Evolutionary conservation across 2,113 vertebrate species (phyloP), one percentile per base, ranked within the genome.

Genomic region (Nannospalax galili): DNA sequence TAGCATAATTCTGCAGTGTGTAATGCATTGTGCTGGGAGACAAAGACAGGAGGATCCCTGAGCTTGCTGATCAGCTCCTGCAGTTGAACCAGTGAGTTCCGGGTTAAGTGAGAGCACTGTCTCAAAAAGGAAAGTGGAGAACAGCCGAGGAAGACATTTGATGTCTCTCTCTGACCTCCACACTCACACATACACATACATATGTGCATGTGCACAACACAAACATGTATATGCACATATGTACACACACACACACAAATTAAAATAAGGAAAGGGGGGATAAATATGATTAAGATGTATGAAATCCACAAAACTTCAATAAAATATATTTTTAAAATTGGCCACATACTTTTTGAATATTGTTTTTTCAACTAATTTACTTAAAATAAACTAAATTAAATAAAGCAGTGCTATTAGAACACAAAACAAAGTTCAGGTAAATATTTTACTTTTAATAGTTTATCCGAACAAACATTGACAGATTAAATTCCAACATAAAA

Each of bases 381-480:
- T 87, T 89, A 87, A 86, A 93, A 92, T 70, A 93, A 78, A 85
- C 78, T 84, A 96, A 96, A 74, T 94, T 86, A 88, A 94, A 88
- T 79, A 52, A 92, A 77, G 48, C 62, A 96, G 42, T 93, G 73
- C 42, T 79, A 75, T 96, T 96, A 89, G 12, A 96, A 95, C 64
- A 72, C 42, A 32, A 92, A 92, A 79, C 45, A 86, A 89, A 67
- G 42, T 30, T 93, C 65, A 92, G 37, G 67, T 88, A 95, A 95
- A 92, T 82, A 56, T 93, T 95, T 88, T 95, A 91, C 35, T 88
- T 97, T 94, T 94, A 95, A 89, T 96, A 91, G 86, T 88, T 92
- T 78, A 93, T 90, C 86, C 93, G 86, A 94, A 90, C 65, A 97
- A 95, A 95, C 60, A 80, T 14, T 35, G 45, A 93, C 75, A 94